Evolutionary conservation across 2,888 invertebrate species (phyloP), one percentile per base, ranked within the genome.

Genomic region (Papilio gigon): DNA sequence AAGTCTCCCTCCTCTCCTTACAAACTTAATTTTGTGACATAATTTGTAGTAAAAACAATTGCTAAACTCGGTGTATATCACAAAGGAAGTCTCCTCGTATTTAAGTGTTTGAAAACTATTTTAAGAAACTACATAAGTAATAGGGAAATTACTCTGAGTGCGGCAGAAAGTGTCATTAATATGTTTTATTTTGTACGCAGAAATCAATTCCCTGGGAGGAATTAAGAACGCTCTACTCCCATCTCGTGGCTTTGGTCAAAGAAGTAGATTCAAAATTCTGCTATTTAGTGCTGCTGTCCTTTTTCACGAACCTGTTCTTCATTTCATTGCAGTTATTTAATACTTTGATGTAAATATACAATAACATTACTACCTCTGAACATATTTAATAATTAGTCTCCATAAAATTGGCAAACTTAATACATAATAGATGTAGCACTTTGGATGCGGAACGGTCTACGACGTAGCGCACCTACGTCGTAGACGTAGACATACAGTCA

Each of bases 241-340:
- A 1, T 80, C 80, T 75, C 1, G 77, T 89, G 80, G 85, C 78
- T 80, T 81, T 95, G 11, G 92, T 95, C 0, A 85, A 88, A 58
- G 82, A 85, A 0, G 90, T 95, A 17, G 95, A 95, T 94, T 94
- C 74, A 87, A 94, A 4, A 9, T 70, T 86, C 50, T 80, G 80
- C 11, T 75, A 72, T 2, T 75, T 86, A 12, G 77, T 87, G 4
- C 72, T 88, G 3, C 4, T 82, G 2, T 80, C 85, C 0, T 80
- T 83, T 20, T 80, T 85, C 53, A 94, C 93, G 70, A 95, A 95
- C 77, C 87, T 95, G 63, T 95, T 94, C 81, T 95, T 95, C 78
- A 93, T 95, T 67, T 95, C 95, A 70, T 88, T 94, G 56, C 95
- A 95, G 75, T 85, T 95, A 11, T 94, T 94, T 74, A 93, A 95